Evolutionary conservation across 2,797 vertebrate species (phyloP).

Genomic region (Trematomus bernacchii): DNA sequence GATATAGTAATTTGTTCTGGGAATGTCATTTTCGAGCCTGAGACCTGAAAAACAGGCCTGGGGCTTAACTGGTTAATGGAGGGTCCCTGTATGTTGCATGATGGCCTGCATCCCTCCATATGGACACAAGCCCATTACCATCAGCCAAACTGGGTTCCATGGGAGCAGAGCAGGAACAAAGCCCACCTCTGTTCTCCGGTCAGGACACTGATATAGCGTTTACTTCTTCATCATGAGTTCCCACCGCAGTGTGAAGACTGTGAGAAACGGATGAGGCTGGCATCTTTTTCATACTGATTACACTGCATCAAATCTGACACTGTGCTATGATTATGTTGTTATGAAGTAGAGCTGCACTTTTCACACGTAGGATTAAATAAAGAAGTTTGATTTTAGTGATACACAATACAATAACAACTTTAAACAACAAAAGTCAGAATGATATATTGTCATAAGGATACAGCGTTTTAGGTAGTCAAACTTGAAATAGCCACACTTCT

Average conservation of each 20-base stretch:
- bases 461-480: neutral
- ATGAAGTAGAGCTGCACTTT: neutral
- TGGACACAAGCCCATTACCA: constrained; percentile 67
- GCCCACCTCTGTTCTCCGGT: constrained; percentile 73
- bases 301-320: constrained; percentile 2
- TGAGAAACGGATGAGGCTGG: constrained; percentile 34
- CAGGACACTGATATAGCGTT: constrained; percentile 53
- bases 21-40: too few species aligned
- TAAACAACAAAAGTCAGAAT: neutral
- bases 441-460: neutral
- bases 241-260: constrained; percentile 55
- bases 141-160: constrained; percentile 71
- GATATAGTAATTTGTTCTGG: too few species aligned
- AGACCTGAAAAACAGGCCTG: too few species aligned
- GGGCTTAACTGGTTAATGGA: constrained; percentile 32
- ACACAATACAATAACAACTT: neutral
- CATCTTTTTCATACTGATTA: constrained; percentile 27
- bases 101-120: constrained; percentile 65
- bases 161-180: constrained; percentile 70
- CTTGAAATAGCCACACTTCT: neutral
- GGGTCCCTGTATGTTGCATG: constrained; percentile 59
- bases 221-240: constrained; percentile 64
- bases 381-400: neutral
- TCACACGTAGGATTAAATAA: neutral
- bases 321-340: neutral